Conservation (phyloP, 2,888 invertebrate genomes). For the Masnerella sp. region DNA sequence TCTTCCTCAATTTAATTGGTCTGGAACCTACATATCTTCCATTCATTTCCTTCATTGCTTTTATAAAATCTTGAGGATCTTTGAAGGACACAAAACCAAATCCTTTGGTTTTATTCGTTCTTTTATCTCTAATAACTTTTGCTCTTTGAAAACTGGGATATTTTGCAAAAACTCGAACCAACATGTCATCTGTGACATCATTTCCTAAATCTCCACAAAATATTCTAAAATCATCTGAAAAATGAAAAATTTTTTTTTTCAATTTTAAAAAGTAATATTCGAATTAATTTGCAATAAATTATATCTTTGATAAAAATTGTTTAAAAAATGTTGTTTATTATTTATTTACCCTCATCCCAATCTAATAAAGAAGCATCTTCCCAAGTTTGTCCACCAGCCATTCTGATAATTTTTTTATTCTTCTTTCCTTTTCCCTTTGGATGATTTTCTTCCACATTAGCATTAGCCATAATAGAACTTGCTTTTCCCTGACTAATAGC, state of each 20-base stretch:
- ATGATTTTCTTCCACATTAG: conserved; percentile 74
- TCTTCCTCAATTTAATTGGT: conserved; percentile 98
- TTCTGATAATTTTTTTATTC: conserved; percentile 88
- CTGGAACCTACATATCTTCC: conserved; percentile 99
- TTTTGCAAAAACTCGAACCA: conserved; percentile 97
- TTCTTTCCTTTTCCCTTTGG: conserved; percentile 80
- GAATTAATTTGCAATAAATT: neutral
- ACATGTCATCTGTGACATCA: conserved; percentile 98
- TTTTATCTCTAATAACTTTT: conserved; percentile 96
- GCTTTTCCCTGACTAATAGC: conserved; percentile 82
- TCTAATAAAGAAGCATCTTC: conserved; percentile 95
- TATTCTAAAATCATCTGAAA: conserved; percentile 94
- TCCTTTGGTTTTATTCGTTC: conserved; percentile 98
- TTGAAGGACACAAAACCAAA: conserved; percentile 99
- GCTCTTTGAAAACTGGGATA: conserved; percentile 96
- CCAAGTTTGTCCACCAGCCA: conserved; percentile 97
- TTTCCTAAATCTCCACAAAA: conserved; percentile 99
- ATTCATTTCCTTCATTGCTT: conserved; percentile 99
- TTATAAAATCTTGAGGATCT: conserved; percentile 97
- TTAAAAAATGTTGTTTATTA: too few relatives aligned
- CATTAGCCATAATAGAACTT: conserved; percentile 77
- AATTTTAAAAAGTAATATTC: too few relatives aligned
- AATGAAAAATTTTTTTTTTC: too few relatives aligned
- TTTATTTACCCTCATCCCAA: conserved; percentile 91
- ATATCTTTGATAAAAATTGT: conserved; percentile 20